Evolutionary conservation across 2,113 vertebrate species (phyloP).

Genomic region (Ageneiosus marmoratus): DNA sequence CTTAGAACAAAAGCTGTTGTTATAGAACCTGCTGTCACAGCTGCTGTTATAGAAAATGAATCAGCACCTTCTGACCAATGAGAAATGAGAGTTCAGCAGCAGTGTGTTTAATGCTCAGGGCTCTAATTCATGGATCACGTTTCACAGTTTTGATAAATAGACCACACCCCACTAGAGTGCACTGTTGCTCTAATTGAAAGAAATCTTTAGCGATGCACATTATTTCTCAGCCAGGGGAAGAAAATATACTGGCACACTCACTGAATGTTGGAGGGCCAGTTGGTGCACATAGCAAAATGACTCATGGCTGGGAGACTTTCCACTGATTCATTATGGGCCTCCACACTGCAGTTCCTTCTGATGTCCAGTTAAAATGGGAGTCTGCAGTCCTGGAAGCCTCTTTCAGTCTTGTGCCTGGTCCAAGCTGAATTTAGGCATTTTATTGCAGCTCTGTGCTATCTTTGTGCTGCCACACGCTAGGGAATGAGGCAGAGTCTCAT

Average conservation of each 20-base stretch:
- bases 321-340: slow-evolving; percentile 38
- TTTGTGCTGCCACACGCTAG: slow-evolving; percentile 47
- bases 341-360: slow-evolving; percentile 25
- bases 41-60: neutral
- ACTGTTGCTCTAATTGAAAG: slow-evolving; percentile 57
- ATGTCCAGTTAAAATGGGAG: slow-evolving; percentile 28
- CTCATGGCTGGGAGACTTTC: slow-evolving; percentile 39
- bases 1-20: no score
- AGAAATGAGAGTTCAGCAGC: neutral
- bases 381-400: slow-evolving; percentile 25
- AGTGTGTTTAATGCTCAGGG: neutral
- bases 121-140: neutral
- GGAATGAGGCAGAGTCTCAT: neutral
- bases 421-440: slow-evolving; percentile 25
- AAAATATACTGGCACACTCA: slow-evolving; percentile 8
- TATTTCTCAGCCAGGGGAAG: neutral
- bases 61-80: neutral
- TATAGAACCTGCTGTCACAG: neutral
- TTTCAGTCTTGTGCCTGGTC: slow-evolving; percentile 34
- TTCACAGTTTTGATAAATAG: neutral
- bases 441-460: slow-evolving; percentile 34
- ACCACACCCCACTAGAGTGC: slow-evolving; percentile 63
- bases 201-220: neutral
- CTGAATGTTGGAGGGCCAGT: slow-evolving; percentile 26
- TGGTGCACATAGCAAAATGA: slow-evolving; percentile 41